Conservation (phyloP, 2,113 vertebrate species). For the Ptychochromis oligacanthus region DNA sequence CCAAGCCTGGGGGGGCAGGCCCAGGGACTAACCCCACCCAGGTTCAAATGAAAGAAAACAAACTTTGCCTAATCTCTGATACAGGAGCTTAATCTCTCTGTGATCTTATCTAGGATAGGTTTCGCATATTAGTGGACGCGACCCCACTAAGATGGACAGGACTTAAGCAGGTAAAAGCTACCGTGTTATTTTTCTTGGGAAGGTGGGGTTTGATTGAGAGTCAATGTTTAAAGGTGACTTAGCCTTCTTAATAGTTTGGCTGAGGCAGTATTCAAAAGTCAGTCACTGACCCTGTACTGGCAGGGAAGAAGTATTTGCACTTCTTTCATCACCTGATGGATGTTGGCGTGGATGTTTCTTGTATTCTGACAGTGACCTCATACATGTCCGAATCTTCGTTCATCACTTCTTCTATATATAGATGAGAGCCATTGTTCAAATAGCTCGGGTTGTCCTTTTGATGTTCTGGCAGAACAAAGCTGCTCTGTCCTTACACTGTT, state of each 20-base stretch:
- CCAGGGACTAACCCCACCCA: slow-evolving; percentile 79
- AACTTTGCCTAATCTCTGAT: slow-evolving; percentile 77
- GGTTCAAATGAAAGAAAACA: slow-evolving; percentile 72
- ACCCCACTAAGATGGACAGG: slow-evolving; percentile 40
- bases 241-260: slow-evolving; percentile 44
- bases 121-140: slow-evolving; percentile 49
- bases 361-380: slow-evolving; percentile 77
- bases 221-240: slow-evolving; percentile 57
- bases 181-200: slow-evolving; percentile 42
- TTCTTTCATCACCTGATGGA: slow-evolving; percentile 75
- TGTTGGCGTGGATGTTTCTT: slow-evolving; percentile 54
- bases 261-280: slow-evolving; percentile 41
- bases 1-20: slow-evolving; percentile 68
- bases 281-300: slow-evolving; percentile 54
- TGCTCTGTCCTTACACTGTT: slow-evolving; percentile 73
- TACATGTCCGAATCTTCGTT: slow-evolving; percentile 70
- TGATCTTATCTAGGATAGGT: slow-evolving; percentile 67
- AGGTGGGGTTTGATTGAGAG: slow-evolving; percentile 5
- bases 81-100: slow-evolving; percentile 73
- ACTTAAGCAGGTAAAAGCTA: slow-evolving; percentile 42
- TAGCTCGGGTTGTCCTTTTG: slow-evolving; percentile 74
- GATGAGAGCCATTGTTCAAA: slow-evolving; percentile 75
- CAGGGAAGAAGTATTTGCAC: slow-evolving; percentile 64
- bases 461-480: slow-evolving; percentile 79
- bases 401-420: slow-evolving; percentile 82